Base-by-base conservation (phyloP, 2,888 invertebrate species). In the Teinopalpus imperialis region DNA sequence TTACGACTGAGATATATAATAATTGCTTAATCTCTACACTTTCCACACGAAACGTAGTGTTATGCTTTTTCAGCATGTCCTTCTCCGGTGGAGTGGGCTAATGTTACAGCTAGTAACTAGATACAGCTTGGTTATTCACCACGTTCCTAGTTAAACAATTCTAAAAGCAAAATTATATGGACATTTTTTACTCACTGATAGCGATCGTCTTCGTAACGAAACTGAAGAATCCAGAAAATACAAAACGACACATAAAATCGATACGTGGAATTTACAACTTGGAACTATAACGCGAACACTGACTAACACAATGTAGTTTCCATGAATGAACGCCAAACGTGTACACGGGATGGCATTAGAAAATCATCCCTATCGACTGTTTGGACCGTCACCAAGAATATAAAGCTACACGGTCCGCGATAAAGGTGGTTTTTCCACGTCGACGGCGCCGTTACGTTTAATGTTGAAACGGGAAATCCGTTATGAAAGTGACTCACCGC, bases 201-300 rank as follows among this genome's bases (percentile, higher is more conserved):
- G 48, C 44, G 36, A 48, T 43, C 20, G 40, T 40, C 34, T 41
- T 43, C 43, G 51, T 21, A 3, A 52, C 30, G 9, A 44, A 34
- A n/a, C 30, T 24, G 14, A 49, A 9, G 20, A 52, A 21, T 0
- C 46, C 49, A 35, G 52, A 47, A 10, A 44, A 49, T 23, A 50
- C 43, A 40, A 43, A 55, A 37, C 51, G 50, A 37, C 56, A 58
- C 58, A 58, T 58, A 20, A 24, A 37, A 44, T 44, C 36, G 8
- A 44, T 45, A 26, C 10, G 7, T 14, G 10, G 10, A 35, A 35
- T 21, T 10, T 35, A 13, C 24, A 13, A 43, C 26, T 34, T 3
- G 7, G 7, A 21, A 34, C 34, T 34, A n/a, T 5, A 27, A 21
- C 20, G 8, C 14, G 9, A 14, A 14, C 21, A 21, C 27, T 29